phyloP scores from a whole-genome alignment of 2,888 invertebrate species.

The Agonopterix subpropinquella region DNA sequence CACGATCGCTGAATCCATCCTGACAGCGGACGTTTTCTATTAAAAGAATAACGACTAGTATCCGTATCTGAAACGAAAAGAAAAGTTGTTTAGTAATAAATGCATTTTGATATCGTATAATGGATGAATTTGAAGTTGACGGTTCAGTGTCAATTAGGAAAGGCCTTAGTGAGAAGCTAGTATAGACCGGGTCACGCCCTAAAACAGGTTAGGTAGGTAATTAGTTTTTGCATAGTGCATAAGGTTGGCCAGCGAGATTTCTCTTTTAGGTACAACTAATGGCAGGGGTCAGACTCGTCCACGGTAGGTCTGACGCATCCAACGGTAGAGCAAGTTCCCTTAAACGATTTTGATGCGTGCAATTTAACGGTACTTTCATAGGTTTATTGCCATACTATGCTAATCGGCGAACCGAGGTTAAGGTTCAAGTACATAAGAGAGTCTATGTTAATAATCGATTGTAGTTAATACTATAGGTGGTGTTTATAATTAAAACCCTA shows the following conservation, averaged over 20 bases:
- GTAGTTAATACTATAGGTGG: no score
- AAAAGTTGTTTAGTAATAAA: conserved; percentile 4
- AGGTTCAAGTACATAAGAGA: no score
- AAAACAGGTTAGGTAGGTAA: conserved; percentile 19
- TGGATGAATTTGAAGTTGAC: background rate
- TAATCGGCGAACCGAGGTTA: no score
- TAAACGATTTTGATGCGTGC: conserved; percentile 16
- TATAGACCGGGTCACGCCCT: background rate
- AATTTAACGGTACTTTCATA: conserved; percentile 13
- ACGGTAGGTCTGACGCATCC: conserved; percentile 10
- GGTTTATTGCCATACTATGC: background rate
- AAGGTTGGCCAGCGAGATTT: conserved; percentile 22
- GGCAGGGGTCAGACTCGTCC: conserved; percentile 17
- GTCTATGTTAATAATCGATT: no score
- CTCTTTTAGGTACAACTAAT: conserved; percentile 26
- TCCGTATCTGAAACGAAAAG: conserved; percentile 62
- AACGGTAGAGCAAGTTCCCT: conserved; percentile 9
- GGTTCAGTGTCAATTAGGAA: background rate
- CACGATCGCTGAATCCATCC: conserved; percentile 57
- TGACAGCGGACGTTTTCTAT: conserved; percentile 47
- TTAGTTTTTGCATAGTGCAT: conserved; percentile 18
- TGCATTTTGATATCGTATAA: background rate
- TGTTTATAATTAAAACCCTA: no score
- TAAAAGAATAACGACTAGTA: conserved; percentile 56
- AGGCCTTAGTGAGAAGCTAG: background rate